These are phyloP conservation scores for Trinectes maculatus DNA, from an alignment of 2,113 vertebrate species.

Conservation along the genomic window DNA sequence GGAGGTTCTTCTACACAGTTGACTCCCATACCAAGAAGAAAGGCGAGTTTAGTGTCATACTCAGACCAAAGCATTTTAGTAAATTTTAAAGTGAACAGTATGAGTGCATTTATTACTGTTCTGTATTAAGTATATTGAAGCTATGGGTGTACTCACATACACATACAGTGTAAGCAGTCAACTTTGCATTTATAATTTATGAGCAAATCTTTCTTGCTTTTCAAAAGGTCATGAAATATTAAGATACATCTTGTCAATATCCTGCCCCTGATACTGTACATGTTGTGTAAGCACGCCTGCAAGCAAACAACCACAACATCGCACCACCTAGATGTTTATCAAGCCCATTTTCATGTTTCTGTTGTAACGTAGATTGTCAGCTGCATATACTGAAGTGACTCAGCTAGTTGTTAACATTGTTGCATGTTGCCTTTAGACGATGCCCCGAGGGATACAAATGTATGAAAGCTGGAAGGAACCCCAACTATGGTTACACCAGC, in stretches of 20 bases:
- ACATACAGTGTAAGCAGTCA: conserved; percentile 11
- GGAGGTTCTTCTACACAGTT: too few species aligned
- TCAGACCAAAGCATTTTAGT: neutral
- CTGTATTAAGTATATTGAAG: neutral
- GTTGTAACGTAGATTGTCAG: neutral
- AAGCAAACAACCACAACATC: neutral
- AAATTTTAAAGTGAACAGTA: neutral
- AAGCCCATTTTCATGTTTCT: neutral
- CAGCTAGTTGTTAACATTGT: neutral
- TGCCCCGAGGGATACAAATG: conserved; percentile 95
- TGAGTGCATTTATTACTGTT: neutral
- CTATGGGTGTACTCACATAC: neutral
- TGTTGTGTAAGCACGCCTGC: neutral
- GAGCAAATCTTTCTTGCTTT: conserved; percentile 1
- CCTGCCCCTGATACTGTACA: neutral
- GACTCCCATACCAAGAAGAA: too few species aligned
- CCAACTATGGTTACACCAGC: conserved; percentile 98
- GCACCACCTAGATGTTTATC: neutral
- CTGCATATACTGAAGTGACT: neutral
- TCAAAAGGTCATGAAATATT: conserved; percentile 29
- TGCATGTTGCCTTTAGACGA: conserved; percentile 76
- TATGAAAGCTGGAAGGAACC: conserved; percentile 97
- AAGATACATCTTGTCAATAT: conserved; percentile 8
- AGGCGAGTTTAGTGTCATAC: too few species aligned
- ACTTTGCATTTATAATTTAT: conserved; percentile 7